Base-by-base conservation (phyloP, 2,888 invertebrate genomes). In the Chalcosyrphus nemorum region DNA sequence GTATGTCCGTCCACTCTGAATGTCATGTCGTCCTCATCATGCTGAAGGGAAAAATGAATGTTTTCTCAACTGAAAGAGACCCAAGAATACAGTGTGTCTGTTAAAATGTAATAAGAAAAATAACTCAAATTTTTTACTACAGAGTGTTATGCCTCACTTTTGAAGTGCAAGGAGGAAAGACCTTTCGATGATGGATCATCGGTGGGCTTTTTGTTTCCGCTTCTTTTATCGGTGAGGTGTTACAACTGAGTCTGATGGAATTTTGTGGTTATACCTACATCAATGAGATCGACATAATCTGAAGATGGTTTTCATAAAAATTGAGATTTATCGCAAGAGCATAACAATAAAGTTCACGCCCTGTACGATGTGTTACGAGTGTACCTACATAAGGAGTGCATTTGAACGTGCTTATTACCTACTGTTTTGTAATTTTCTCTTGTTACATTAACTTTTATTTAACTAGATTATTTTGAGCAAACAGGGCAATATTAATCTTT, bases 21-120 rank as follows among this genome's bases (percentile, higher is more conserved):
- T 68, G 74, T 29, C 61, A 72, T 61, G 27, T 65, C 35, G 32
- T 35, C 47, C 32, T 65, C 50, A 15, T 52, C 52, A 50, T 41
- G 13, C 13, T 24, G 32, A 68, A 54, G 66, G 66, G 54, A 54
- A 43, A 41, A n/a, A 52, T 15, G 52, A 54, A 29, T 3, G 29
- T 47, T 13, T 68, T 13, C 56, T 43, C 6, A 54, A 68, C 13
- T 43, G 68, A 68, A 43, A 56, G 19, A 38, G 11, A 47, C 2
- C 4, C 35, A 35, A 50, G 50, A 32, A 35, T 13, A 50, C 6
- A 3, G 6, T 43, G 47, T 50, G n/a, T 71, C 38, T 71, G 29
- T 59, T 71, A 71, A 38, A 50, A 50, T 59, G 50, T 21, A 59
- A 59, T 27, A 41, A 50, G 50, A 35, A 19, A 32, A 19, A 32